Conservation (phyloP, 2,888 invertebrate genomes). For the Rambutsinella grinnellia region DNA sequence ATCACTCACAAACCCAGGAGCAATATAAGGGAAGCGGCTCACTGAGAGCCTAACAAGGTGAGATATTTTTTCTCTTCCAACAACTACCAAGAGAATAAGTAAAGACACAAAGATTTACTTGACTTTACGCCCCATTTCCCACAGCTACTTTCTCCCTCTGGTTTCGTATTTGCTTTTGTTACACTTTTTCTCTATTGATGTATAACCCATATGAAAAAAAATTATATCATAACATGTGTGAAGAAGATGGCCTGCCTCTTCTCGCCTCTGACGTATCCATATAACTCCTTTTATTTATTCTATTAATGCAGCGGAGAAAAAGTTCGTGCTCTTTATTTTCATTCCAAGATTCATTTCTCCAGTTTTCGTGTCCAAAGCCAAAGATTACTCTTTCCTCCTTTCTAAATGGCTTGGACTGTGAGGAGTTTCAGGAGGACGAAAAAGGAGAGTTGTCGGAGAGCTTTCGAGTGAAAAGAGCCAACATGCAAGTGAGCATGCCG, state of each 20-base stretch:
- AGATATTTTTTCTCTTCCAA: conserved; percentile 27
- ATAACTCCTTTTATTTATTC: conserved; percentile 33
- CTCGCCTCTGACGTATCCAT: neutral
- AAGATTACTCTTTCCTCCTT: neutral
- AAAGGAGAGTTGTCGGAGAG: too few relatives aligned
- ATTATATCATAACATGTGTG: too few relatives aligned
- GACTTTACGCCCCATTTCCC: conserved; percentile 49
- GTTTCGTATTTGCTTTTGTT: neutral
- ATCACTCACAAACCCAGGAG: neutral
- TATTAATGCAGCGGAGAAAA: conserved; percentile 20
- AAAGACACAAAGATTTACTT: conserved; percentile 53
- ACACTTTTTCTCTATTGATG: too few relatives aligned
- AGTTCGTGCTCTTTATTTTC: conserved; percentile 28
- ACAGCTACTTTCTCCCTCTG: conserved; percentile 24
- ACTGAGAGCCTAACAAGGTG: conserved; percentile 18
- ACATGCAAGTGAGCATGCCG: neutral
- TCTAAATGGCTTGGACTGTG: too few relatives aligned
- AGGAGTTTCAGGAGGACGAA: too few relatives aligned
- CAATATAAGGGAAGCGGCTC: neutral
- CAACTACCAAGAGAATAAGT: conserved; percentile 20
- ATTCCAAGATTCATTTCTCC: conserved; percentile 24
- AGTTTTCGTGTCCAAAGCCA: neutral
- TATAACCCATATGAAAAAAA: too few relatives aligned
- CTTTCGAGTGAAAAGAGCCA: too few relatives aligned
- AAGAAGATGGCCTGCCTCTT: conserved; percentile 6